A percentile compares a stretch with the other conserved stretches of the same genome.
phyloP scores from a whole-genome alignment of 2,113 vertebrate genomes.

The Oncorhynchus keta region DNA sequence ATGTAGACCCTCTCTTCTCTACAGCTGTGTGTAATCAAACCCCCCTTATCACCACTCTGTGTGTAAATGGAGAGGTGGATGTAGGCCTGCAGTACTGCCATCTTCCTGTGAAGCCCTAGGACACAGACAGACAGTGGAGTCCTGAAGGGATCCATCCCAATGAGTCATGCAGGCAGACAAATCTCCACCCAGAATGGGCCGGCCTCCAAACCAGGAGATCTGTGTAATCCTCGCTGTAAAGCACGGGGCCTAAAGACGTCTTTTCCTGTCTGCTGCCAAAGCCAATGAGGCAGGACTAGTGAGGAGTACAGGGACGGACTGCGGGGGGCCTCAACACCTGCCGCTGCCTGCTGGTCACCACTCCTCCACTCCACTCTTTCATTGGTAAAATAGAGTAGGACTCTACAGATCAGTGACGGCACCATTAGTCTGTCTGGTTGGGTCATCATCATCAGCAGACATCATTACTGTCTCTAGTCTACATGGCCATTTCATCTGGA shows the following conservation, averaged over 20 bases:
- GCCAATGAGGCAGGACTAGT: constrained; percentile 43
- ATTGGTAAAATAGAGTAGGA: constrained; percentile 4
- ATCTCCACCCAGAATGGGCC: constrained; percentile 16
- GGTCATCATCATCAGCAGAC: constrained; percentile 9
- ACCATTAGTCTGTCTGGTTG: constrained; percentile 16
- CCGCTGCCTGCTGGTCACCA: constrained; percentile 49
- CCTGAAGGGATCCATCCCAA: constrained; percentile 13
- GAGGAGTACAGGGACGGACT: constrained; percentile 23
- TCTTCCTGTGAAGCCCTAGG: constrained; percentile 1
- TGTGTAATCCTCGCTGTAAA: constrained; percentile 38
- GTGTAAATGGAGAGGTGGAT: neutral
- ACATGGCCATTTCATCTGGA: neutral
- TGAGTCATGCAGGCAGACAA: constrained; percentile 5
- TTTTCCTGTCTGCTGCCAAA: constrained; percentile 40
- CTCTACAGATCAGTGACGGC: constrained; percentile 11
- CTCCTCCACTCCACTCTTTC: constrained; percentile 16
- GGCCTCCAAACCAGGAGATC: constrained; percentile 40
- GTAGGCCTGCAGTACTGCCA: neutral
- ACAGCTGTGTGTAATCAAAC: neutral
- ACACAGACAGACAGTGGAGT: neutral
- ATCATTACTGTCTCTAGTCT: neutral
- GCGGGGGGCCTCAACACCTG: constrained; percentile 53
- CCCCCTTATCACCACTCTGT: neutral
- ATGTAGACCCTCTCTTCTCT: neutral
- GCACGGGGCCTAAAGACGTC: constrained; percentile 21